Evolutionary conservation across 2,888 invertebrate genomes (phyloP).

Genomic region (Carcina quercana): DNA sequence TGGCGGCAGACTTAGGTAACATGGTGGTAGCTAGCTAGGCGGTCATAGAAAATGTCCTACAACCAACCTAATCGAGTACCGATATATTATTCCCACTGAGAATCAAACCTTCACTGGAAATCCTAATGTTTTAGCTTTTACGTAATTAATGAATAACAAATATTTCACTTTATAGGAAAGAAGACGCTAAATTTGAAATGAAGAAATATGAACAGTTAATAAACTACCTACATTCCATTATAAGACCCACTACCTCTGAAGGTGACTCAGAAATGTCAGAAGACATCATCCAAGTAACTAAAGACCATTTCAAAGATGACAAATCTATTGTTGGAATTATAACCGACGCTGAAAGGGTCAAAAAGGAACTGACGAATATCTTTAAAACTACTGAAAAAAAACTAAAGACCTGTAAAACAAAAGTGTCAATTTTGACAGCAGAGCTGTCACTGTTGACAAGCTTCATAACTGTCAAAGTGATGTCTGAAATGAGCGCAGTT

Average conservation of each 20-base stretch:
- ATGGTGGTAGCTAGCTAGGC: too few relatives aligned
- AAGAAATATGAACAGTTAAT: slow-evolving; percentile 46
- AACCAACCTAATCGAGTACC: too few relatives aligned
- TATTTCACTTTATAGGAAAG: slow-evolving; percentile 44
- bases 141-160: too few relatives aligned
- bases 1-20: too few relatives aligned
- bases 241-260: neutral
- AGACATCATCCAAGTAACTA: slow-evolving; percentile 8
- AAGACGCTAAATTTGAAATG: slow-evolving; percentile 44
- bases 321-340: slow-evolving; percentile 25
- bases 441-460: slow-evolving; percentile 62
- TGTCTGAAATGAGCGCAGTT: slow-evolving; percentile 79
- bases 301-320: slow-evolving; percentile 27
- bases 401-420: slow-evolving; percentile 19
- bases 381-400: slow-evolving; percentile 4
- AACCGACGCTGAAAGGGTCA: slow-evolving; percentile 26
- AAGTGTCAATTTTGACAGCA: slow-evolving; percentile 34
- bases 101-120: too few relatives aligned
- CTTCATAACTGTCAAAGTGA: slow-evolving; percentile 70
- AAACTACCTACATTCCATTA: slow-evolving; percentile 22
- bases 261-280: slow-evolving; percentile 6
- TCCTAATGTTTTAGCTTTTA: too few relatives aligned
- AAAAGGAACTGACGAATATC: slow-evolving; percentile 24
- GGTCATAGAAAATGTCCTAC: too few relatives aligned
- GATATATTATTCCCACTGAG: too few relatives aligned